Evolutionary conservation across 2,888 invertebrate genomes (phyloP).

Genomic region (Drosophila paracracens): DNA sequence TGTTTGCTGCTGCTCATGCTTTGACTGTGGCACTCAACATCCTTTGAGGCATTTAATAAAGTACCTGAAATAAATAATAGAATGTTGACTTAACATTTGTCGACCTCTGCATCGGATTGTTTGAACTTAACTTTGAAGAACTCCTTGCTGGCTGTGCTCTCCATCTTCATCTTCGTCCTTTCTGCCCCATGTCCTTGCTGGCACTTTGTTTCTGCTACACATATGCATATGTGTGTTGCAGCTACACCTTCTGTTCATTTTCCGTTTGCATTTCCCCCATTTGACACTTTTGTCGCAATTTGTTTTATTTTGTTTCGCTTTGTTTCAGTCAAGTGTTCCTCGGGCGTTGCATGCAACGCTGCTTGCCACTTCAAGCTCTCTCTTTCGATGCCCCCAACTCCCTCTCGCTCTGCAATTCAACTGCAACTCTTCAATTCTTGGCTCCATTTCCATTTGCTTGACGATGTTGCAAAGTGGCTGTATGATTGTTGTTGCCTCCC

Average conservation of each 20-base stretch:
- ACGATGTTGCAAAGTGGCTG: slow-evolving; percentile 67
- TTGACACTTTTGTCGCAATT: slow-evolving; percentile 35
- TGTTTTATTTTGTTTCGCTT: slow-evolving; percentile 45
- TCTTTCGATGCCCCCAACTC: neutral
- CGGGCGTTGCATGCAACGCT: slow-evolving; percentile 33
- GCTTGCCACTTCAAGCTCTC: slow-evolving; percentile 24
- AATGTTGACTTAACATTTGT: neutral
- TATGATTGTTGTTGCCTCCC: slow-evolving; percentile 38
- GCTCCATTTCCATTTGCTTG: slow-evolving; percentile 31
- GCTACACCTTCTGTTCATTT: slow-evolving; percentile 4
- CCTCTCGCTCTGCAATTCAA: slow-evolving; percentile 4
- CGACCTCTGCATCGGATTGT: neutral
- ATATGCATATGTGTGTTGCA: neutral
- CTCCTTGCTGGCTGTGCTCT: neutral
- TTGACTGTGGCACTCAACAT: neutral
- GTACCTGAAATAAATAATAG: neutral
- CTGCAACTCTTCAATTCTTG: slow-evolving; percentile 20
- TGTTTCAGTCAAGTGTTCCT: slow-evolving; percentile 56
- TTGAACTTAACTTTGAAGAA: neutral
- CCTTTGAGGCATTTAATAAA: neutral
- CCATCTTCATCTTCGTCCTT: neutral
- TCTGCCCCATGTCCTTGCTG: neutral
- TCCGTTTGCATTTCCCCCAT: slow-evolving; percentile 30
- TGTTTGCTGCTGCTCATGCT: neutral
- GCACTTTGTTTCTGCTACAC: neutral